A percentile compares a stretch with the other conserved stretches of the same genome.
These are phyloP conservation scores for Leptinotarsa tumamoca DNA, from an alignment of 2,888 invertebrate genomes.

Conservation along the genomic window DNA sequence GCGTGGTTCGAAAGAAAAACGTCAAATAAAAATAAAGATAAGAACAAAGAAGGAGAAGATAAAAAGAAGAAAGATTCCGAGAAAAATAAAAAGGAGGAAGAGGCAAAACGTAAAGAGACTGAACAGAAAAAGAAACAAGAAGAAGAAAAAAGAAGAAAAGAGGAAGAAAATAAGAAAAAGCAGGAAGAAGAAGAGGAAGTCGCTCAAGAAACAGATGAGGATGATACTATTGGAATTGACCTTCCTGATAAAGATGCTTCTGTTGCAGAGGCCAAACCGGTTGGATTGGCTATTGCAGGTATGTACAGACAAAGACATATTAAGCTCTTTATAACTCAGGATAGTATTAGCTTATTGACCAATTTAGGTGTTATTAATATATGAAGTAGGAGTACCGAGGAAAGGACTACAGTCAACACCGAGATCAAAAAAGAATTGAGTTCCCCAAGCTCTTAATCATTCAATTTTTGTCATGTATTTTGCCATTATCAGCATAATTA, in stretches of 20 bases:
- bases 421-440: too few species aligned
- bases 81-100: constrained; percentile 44
- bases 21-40: constrained; percentile 36
- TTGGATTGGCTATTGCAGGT: constrained; percentile 70
- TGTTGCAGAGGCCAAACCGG: constrained; percentile 82
- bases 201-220: constrained; percentile 62
- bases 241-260: constrained; percentile 72
- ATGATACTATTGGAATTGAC: constrained; percentile 67
- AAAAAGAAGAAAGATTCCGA: constrained; percentile 51
- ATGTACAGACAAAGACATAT: constrained; percentile 22
- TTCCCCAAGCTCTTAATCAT: too few species aligned
- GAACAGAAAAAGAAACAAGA: constrained; percentile 49
- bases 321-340: constrained; percentile 21
- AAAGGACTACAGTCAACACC: too few species aligned
- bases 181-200: constrained; percentile 54
- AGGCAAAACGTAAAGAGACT: constrained; percentile 51
- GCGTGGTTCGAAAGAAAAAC: constrained; percentile 62
- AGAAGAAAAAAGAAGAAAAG: constrained; percentile 49
- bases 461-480: too few species aligned
- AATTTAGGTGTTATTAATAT: too few species aligned
- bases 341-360: too few species aligned
- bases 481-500: too few species aligned
- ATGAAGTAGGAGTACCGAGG: too few species aligned
- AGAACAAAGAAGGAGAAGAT: constrained; percentile 47
- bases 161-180: constrained; percentile 54